phyloP scores from a whole-genome alignment of 2,113 vertebrate species.

The Castor canadensis region DNA sequence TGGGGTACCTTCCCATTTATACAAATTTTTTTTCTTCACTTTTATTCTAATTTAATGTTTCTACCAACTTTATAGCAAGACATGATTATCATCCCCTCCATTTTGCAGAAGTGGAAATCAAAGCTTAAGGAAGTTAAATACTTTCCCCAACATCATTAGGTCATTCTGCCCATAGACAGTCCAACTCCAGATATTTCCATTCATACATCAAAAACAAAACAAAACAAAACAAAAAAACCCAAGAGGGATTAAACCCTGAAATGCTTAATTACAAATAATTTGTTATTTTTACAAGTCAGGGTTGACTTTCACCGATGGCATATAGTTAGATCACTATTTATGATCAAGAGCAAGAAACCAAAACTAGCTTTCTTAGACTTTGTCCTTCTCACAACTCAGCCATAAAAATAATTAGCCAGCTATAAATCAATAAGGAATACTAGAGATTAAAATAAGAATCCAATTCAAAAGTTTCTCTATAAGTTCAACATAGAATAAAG shows the following conservation, averaged over 20 bases:
- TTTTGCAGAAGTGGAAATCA: neutral
- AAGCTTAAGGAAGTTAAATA: neutral
- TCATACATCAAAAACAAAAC: neutral
- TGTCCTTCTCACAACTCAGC: neutral
- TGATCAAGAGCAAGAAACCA: neutral
- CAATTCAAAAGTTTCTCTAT: neutral
- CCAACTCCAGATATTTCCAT: neutral
- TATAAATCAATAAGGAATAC: neutral
- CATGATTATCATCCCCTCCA: neutral
- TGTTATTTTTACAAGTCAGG: neutral
- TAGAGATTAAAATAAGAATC: neutral
- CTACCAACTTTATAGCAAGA: neutral
- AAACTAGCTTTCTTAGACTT: slow-evolving; percentile 11
- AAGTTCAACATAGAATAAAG: neutral
- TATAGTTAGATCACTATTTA: neutral
- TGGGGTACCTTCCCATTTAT: neutral
- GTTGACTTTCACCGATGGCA: neutral
- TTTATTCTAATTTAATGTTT: neutral
- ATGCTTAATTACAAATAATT: neutral
- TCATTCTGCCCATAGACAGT: neutral
- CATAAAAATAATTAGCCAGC: slow-evolving; percentile 44
- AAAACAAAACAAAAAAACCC: neutral
- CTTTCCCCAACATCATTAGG: neutral
- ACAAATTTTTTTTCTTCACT: neutral
- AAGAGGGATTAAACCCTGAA: neutral